These are phyloP conservation scores for Heterotis niloticus DNA, from an alignment of 2,113 vertebrate species.

Conservation along the genomic window DNA sequence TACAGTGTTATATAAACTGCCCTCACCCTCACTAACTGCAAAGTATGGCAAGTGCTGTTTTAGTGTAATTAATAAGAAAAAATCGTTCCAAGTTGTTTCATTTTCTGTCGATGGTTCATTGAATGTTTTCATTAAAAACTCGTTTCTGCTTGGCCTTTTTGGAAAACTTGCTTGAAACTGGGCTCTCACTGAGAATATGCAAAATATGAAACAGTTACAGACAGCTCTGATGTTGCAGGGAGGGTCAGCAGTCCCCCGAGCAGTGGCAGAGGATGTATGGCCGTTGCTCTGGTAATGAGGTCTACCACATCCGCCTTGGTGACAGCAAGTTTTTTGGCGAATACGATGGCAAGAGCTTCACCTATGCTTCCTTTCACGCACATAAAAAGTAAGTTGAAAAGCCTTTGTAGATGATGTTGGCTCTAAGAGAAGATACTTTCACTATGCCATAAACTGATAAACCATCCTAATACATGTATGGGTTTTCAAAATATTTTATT, in stretches of 20 bases:
- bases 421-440: not conserved
- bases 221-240: slow-evolving; percentile 63
- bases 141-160: no score
- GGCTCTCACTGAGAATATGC: no score
- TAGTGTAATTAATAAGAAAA: no score
- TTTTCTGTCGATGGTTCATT: no score
- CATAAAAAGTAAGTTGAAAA: slow-evolving; percentile 85
- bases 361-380: slow-evolving; percentile 91
- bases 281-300: slow-evolving; percentile 92
- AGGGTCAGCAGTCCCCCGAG: slow-evolving; percentile 87
- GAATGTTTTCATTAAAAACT: no score
- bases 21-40: no score
- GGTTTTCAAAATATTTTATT: no score
- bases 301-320: slow-evolving; percentile 89
- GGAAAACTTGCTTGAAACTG: no score
- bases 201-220: not conserved
- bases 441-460: not conserved
- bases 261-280: slow-evolving; percentile 97
- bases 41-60: no score
- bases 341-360: slow-evolving; percentile 93
- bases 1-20: no score
- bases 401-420: slow-evolving; percentile 1
- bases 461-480: no score
- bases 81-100: no score
- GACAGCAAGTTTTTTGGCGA: slow-evolving; percentile 95